phyloP scores from a whole-genome alignment of 2,113 vertebrate genomes.

The Thalassoma bifasciatum region DNA sequence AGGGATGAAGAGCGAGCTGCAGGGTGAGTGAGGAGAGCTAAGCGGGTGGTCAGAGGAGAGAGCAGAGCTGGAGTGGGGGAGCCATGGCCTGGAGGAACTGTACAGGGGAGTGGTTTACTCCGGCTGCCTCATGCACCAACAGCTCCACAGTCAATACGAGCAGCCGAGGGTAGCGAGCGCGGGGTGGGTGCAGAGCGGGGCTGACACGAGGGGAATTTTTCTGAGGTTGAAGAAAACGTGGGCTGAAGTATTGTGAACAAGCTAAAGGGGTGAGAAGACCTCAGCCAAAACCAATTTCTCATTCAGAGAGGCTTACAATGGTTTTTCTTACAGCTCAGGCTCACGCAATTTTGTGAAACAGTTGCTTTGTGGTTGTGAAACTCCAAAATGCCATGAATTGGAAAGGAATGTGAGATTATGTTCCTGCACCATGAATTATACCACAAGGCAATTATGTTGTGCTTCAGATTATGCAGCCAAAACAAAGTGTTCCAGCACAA shows the following conservation, averaged over 20 bases:
- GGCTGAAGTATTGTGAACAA: slow-evolving; percentile 42
- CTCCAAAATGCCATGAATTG: slow-evolving; percentile 26
- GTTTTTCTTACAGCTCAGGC: slow-evolving; percentile 43
- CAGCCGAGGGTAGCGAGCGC: slow-evolving; percentile 15
- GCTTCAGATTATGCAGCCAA: not conserved
- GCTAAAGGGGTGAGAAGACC: slow-evolving; percentile 54
- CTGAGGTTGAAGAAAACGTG: slow-evolving; percentile 44
- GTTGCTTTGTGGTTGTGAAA: slow-evolving; percentile 10
- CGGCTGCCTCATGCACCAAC: slow-evolving; percentile 8
- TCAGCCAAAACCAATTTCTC: slow-evolving; percentile 56
- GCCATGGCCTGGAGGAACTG: slow-evolving; percentile 26
- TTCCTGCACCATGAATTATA: slow-evolving; percentile 6
- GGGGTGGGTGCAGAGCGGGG: not conserved
- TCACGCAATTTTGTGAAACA: slow-evolving; percentile 56
- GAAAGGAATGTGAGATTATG: slow-evolving; percentile 25
- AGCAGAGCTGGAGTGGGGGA: slow-evolving; percentile 9
- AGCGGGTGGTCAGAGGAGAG: slow-evolving; percentile 11
- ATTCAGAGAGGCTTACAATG: slow-evolving; percentile 45
- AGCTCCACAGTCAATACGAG: slow-evolving; percentile 21
- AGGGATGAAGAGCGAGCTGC: slow-evolving; percentile 44
- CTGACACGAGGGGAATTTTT: slow-evolving; percentile 38
- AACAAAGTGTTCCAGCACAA: not conserved
- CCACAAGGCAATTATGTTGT: not conserved
- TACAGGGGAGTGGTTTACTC: slow-evolving; percentile 7
- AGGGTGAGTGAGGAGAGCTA: slow-evolving; percentile 22